Evolutionary conservation across 23 tunicate genomes (phyloP).

Genomic region (Aplidium turbinatum): DNA sequence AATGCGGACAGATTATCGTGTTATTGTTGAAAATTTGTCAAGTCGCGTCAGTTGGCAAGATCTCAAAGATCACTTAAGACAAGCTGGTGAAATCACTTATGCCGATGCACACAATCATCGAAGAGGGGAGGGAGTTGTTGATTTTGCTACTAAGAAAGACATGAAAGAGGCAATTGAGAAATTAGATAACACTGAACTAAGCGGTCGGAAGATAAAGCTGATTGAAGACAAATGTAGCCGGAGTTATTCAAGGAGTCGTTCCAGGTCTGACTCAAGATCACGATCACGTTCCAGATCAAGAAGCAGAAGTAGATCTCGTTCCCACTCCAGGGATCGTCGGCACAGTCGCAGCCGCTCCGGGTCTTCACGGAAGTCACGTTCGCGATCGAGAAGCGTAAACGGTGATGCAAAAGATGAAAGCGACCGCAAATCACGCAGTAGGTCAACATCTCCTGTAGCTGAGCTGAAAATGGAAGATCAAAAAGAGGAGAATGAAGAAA

Average conservation of each 20-base stretch:
- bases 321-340: neutral
- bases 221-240: slow-evolving; percentile 47
- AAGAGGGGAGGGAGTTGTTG: slow-evolving; percentile 53
- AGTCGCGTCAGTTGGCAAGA: slow-evolving; percentile 82
- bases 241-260: slow-evolving; percentile 47
- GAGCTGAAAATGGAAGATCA: too few species aligned
- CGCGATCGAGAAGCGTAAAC: slow-evolving; percentile 23
- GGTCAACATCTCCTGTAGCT: neutral
- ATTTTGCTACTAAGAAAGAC: slow-evolving; percentile 62
- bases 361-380: neutral
- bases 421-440: slow-evolving; percentile 7
- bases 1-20: slow-evolving; percentile 59
- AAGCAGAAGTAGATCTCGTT: neutral
- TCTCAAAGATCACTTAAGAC: slow-evolving; percentile 73
- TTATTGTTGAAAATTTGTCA: slow-evolving; percentile 69
- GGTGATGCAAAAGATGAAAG: slow-evolving; percentile 11
- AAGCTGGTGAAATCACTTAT: slow-evolving; percentile 68
- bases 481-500: too few species aligned
- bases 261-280: slow-evolving; percentile 48
- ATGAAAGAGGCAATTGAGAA: slow-evolving; percentile 66
- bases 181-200: slow-evolving; percentile 72
- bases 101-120: slow-evolving; percentile 75
- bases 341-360: slow-evolving; percentile 21
- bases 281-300: slow-evolving; percentile 39
- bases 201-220: slow-evolving; percentile 68